Base-by-base conservation (phyloP, 2,888 invertebrate species). In the Drosophila anceps region DNA sequence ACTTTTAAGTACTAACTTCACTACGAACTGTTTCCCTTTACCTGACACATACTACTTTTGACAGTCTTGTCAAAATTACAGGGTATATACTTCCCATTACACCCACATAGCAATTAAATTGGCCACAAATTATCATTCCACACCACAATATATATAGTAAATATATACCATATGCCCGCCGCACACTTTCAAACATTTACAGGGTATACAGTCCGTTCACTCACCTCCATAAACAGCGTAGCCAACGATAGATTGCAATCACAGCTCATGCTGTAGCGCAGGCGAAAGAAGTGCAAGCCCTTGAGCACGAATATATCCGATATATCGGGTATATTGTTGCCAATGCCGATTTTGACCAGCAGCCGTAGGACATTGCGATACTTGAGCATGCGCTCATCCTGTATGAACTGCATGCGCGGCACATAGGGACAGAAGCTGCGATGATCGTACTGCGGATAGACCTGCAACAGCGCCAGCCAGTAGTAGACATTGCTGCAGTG, bases 361-460 rank as follows among this genome's bases (percentile, higher is more conserved):
- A 82, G 53, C 3, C 86, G 83, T 29, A 82, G 24, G 2, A 68
- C 82, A 60, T 83, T 73, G 41, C 86, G 81, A 55, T 82, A 83
- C 20, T 85, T 85, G 39, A 78, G 37, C 81, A 83, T 71, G 12
- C 81, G 67, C 8, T 83, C 83, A 20, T 73, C 75, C 9, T 71
- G 73, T 0, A 81, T 55, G 15, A 51, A 43, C 57, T 82, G 82
- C 82, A 82, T 83, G 41, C 81, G 73, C 7, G 82, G 82, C 55
- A 82, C 86, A 33, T 83, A 81, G 6, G 82, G 83, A n/a, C 86
- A 83, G 51, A 82, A 82, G 70, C 78, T 83, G 59, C 81, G 81
- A 8, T 75, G 64, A 33, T 83, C 81, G 29, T 62, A 73, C 29
- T 60, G 75, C 3, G 82, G 86, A 68, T 83, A 81, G 9, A 82